These are phyloP conservation scores for Drosophila multiciliata DNA, from an alignment of 2,888 invertebrate species.

Conservation along the genomic window DNA sequence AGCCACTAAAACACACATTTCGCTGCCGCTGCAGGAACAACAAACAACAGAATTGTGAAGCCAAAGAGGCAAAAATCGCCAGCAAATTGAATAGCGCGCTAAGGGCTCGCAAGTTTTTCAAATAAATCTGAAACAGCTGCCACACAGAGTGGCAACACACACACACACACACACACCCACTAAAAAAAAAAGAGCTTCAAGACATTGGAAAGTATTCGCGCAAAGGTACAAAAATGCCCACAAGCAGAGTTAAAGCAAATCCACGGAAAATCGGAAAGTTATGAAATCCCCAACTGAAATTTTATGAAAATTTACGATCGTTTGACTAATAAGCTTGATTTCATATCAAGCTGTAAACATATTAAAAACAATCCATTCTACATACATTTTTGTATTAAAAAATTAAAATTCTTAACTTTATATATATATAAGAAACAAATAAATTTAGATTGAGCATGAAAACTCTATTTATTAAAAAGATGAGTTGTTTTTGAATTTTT, in stretches of 20 bases:
- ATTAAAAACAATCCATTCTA: not conserved
- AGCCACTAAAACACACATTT: slow-evolving; percentile 78
- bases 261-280: not conserved
- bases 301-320: slow-evolving; percentile 5
- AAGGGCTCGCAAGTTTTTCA: slow-evolving; percentile 67
- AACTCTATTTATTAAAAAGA: not conserved
- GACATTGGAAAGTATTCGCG: slow-evolving; percentile 53
- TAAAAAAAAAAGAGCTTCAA: slow-evolving; percentile 10
- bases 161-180: not conserved
- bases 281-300: slow-evolving; percentile 6
- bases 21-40: slow-evolving; percentile 29
- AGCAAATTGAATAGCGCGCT: slow-evolving; percentile 68
- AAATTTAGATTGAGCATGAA: not conserved
- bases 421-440: not conserved
- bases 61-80: slow-evolving; percentile 58
- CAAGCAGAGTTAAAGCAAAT: slow-evolving; percentile 14
- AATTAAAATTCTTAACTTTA: no score
- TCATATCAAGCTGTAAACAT: not conserved
- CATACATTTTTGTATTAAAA: not conserved
- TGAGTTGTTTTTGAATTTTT: not conserved
- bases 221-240: slow-evolving; percentile 42
- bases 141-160: slow-evolving; percentile 22
- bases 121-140: slow-evolving; percentile 76
- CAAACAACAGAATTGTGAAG: slow-evolving; percentile 24
- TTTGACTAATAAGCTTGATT: not conserved